Conservation (phyloP, 1,140 invertebrate species). For the Oncopodura yosiiana region DNA sequence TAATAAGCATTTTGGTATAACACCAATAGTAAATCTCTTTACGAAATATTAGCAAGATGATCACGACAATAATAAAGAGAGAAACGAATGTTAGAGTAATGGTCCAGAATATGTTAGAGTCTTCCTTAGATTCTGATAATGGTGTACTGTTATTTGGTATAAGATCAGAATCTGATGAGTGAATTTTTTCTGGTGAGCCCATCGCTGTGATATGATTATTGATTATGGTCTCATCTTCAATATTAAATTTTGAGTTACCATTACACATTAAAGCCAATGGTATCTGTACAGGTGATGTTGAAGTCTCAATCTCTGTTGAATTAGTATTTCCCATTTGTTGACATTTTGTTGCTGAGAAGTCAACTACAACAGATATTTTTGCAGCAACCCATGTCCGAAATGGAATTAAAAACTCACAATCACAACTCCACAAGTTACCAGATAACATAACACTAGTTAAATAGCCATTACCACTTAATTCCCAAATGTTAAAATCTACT, state of each 20-base stretch:
- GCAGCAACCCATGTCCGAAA: slow-evolving; percentile 72
- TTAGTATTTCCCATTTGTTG: background rate
- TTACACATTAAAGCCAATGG: slow-evolving; percentile 14
- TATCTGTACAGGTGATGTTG: background rate
- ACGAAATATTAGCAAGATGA: slow-evolving; percentile 21
- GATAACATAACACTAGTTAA: slow-evolving; percentile 62
- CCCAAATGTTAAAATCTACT: slow-evolving; percentile 71
- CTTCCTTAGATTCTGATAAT: background rate
- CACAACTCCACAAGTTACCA: slow-evolving; percentile 77
- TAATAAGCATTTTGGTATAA: background rate
- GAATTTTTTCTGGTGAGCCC: slow-evolving; percentile 11
- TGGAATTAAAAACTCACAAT: slow-evolving; percentile 77
- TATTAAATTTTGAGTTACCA: slow-evolving; percentile 7
- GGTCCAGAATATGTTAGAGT: slow-evolving; percentile 8
- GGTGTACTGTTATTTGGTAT: background rate
- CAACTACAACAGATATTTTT: slow-evolving; percentile 64
- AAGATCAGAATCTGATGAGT: background rate
- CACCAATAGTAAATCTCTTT: slow-evolving; percentile 23
- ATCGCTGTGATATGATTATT: slow-evolving; percentile 25
- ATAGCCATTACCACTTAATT: slow-evolving; percentile 58
- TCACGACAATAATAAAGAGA: slow-evolving; percentile 6
- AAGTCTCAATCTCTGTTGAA: background rate
- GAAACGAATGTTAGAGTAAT: background rate
- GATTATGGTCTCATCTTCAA: slow-evolving; percentile 8
- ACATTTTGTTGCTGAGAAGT: slow-evolving; percentile 66